Base-by-base conservation (phyloP, 2,113 vertebrate genomes). In the Rhabdomys dilectus region DNA sequence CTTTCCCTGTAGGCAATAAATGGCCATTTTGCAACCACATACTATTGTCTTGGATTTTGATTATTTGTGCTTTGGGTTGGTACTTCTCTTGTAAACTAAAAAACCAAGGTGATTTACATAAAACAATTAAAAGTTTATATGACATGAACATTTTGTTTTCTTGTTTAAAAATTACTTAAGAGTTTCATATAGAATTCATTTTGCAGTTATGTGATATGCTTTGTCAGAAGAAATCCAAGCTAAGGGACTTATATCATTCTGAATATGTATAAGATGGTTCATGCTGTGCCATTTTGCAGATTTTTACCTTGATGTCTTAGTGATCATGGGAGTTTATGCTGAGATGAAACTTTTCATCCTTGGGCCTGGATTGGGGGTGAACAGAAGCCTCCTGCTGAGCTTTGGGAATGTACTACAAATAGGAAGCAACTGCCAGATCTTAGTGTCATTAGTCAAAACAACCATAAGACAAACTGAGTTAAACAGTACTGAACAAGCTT, bases 1-100 rank as follows among this genome's bases (percentile, higher is more conserved):
- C 45, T 95, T 97, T 87, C 96, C 94, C 94, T 97, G 95, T 96
- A 98, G 97, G 97, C 98, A 98, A 98, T 97, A 98, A 98, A 98
- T 78, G 92, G 97, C 98, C 97, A 93, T 97, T 98, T 95, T 94
- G 97, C 98, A 98, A 97, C 84, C 96, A 12, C 95, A 97, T 96
- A 97, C n/a, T n/a, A 58, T 85, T 72, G 90, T 98, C 90, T 90
- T 96, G 80, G 51, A 95, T 93, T 80, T 80, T 97, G 90, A 95
- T 95, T 95, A 93, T 89, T 89, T 96, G 51, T 95, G 87, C 58
- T 91, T 80, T 73, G 94, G 80, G 62, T 91, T 31, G 84, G 26
- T 91, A 45, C 1, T 22, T 92, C 48, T 93, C 56, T 94, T 96
- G 72, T 86, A 29, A 96, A 94, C 10, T 91, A 53, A 60, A 36